Evolutionary conservation across 2,113 vertebrate genomes (phyloP).

Genomic region (Sapajus apella): DNA sequence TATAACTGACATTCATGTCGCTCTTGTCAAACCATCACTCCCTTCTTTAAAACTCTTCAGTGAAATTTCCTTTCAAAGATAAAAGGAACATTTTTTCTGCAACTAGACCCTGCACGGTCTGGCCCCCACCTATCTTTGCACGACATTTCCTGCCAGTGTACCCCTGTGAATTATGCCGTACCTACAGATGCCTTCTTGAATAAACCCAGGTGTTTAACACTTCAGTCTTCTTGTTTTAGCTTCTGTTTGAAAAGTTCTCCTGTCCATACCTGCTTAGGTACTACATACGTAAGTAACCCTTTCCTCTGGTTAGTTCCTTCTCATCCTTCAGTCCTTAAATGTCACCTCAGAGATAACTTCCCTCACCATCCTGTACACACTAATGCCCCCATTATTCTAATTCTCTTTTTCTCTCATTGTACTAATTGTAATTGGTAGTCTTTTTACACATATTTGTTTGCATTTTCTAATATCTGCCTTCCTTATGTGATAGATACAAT

Average conservation of each 20-base stretch:
- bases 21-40: background rate
- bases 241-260: background rate
- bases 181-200: background rate
- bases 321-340: background rate
- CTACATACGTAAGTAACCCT: background rate
- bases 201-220: background rate
- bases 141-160: background rate
- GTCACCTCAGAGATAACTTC: background rate
- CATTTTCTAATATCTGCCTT: background rate
- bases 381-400: background rate
- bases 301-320: background rate
- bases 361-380: background rate
- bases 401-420: background rate
- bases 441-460: background rate
- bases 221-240: background rate
- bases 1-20: background rate
- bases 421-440: background rate
- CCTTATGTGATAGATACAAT: background rate
- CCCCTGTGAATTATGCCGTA: background rate
- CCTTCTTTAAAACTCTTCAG: background rate
- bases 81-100: background rate
- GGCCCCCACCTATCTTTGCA: background rate
- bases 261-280: background rate
- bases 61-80: background rate
- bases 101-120: background rate